Evolutionary conservation across 2,888 invertebrate genomes (phyloP).

Genomic region (Deilephila elpenor): DNA sequence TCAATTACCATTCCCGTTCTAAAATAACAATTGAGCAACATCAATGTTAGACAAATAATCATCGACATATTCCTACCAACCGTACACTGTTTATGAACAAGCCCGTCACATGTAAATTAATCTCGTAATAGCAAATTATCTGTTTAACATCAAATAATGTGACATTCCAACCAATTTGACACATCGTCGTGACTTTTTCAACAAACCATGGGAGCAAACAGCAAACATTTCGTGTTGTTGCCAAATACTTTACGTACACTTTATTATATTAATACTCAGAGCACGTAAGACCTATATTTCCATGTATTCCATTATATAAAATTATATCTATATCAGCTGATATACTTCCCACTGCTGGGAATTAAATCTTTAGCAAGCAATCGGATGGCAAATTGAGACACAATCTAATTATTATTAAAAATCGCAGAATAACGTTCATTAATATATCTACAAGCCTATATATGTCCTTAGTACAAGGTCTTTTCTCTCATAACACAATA

Average conservation of each 20-base stretch:
- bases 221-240: constrained; percentile 65
- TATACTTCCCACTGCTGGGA: background rate
- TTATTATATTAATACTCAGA: constrained; percentile 30
- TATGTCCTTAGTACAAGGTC: too few relatives aligned
- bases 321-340: background rate
- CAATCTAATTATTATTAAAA: too few relatives aligned
- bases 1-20: background rate
- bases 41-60: constrained; percentile 38
- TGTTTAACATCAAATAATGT: constrained; percentile 57
- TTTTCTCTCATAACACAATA: too few relatives aligned
- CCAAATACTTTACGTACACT: constrained; percentile 48
- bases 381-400: too few relatives aligned
- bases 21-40: constrained; percentile 11
- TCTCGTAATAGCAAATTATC: constrained; percentile 50
- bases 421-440: too few relatives aligned
- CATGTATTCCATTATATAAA: constrained; percentile 25
- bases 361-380: too few relatives aligned
- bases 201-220: constrained; percentile 67
- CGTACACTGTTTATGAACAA: constrained; percentile 27
- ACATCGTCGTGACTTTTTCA: constrained; percentile 67
- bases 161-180: constrained; percentile 67
- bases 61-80: constrained; percentile 34
- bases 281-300: constrained; percentile 31
- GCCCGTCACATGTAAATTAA: constrained; percentile 51
- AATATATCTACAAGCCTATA: too few relatives aligned